Evolutionary conservation across 35 echinoderm and acorn worm species (phyloP).

Genomic region (Diadema setosum): DNA sequence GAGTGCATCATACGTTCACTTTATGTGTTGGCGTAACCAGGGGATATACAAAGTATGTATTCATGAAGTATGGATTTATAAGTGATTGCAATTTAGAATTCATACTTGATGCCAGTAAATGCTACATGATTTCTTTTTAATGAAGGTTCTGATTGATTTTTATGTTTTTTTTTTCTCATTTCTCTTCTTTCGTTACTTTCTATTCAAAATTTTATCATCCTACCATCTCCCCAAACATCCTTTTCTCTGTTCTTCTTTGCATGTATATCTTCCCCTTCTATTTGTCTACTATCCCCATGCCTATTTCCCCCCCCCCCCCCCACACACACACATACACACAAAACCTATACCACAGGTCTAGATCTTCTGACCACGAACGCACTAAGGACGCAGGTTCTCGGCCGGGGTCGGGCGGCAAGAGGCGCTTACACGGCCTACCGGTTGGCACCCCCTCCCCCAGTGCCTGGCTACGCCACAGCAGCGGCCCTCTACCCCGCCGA

Average conservation of each 20-base stretch:
- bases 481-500: constrained; percentile 89
- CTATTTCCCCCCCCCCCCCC: neutral
- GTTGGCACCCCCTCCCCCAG: constrained; percentile 81
- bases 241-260: neutral
- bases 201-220: neutral
- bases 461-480: constrained; percentile 81
- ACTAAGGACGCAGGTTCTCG: constrained; percentile 69
- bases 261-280: neutral
- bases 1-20: too few relatives aligned
- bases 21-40: too few relatives aligned
- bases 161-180: too few relatives aligned
- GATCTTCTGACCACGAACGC: constrained; percentile 51
- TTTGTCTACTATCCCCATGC: neutral
- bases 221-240: neutral
- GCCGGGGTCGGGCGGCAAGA: constrained; percentile 84
- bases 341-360: neutral
- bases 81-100: too few relatives aligned
- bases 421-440: constrained; percentile 81
- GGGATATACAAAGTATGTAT: too few relatives aligned
- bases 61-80: too few relatives aligned
- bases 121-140: too few relatives aligned
- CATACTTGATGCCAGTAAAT: too few relatives aligned
- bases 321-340: neutral
- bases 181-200: too few relatives aligned
- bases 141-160: too few relatives aligned